Conservation (phyloP, 2,888 invertebrate genomes). For the Adelognathus sp. region DNA sequence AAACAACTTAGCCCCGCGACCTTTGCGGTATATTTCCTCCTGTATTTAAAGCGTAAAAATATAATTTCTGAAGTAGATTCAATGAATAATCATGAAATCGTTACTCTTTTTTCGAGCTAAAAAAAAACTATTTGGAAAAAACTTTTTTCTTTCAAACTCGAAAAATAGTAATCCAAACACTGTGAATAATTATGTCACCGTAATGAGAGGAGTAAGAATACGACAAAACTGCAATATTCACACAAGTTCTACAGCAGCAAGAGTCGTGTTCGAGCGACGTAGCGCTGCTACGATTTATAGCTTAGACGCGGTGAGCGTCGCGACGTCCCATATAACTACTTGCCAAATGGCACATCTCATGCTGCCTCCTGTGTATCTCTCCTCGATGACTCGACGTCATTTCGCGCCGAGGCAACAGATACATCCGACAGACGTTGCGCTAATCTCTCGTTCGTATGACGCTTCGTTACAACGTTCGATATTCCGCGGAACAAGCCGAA, state of each 20-base stretch:
- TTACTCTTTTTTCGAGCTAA: no score
- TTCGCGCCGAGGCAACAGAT: background rate
- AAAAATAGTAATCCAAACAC: no score
- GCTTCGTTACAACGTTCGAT: background rate
- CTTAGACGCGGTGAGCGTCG: conserved; percentile 59
- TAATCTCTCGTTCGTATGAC: background rate
- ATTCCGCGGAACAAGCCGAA: conserved; percentile 11
- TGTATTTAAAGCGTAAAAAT: no score
- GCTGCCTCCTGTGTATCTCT: conserved; percentile 6
- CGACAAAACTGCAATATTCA: conserved; percentile 3
- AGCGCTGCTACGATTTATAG: conserved; percentile 44
- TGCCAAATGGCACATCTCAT: conserved; percentile 61
- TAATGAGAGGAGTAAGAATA: background rate
- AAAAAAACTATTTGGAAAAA: no score
- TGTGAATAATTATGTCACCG: background rate
- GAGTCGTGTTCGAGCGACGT: conserved; percentile 20
- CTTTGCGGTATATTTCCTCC: no score
- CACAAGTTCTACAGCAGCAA: conserved; percentile 37
- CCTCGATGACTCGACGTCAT: conserved; percentile 51
- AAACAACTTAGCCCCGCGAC: no score
- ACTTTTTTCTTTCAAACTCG: no score
- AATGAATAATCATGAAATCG: no score
- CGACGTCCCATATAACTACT: conserved; percentile 63
- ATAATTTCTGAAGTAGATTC: no score
- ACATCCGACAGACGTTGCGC: conserved; percentile 41